Evolutionary conservation across 2,888 invertebrate species (phyloP).

Genomic region (Calliphora vomitoria): DNA sequence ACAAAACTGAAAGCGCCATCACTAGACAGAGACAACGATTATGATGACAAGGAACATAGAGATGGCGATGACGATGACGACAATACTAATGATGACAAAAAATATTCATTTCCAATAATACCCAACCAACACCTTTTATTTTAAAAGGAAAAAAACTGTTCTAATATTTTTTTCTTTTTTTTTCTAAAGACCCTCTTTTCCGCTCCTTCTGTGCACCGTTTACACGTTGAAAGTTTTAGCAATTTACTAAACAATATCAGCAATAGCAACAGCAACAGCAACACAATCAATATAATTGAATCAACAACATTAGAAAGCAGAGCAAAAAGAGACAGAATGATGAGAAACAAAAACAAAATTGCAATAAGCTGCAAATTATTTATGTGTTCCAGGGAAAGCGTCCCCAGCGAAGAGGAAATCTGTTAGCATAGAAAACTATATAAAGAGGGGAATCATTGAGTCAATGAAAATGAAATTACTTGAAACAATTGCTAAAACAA

Average conservation of each 20-base stretch:
- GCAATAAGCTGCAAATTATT: constrained; percentile 55
- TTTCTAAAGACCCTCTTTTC: background rate
- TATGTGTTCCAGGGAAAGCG: constrained; percentile 4
- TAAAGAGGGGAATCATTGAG: constrained; percentile 17
- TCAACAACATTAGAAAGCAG: constrained; percentile 33
- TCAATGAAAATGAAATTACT: constrained; percentile 57
- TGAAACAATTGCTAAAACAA: constrained; percentile 51
- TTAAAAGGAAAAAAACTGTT: background rate
- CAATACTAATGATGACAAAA: background rate
- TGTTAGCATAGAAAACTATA: constrained; percentile 1
- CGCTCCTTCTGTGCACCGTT: too few species aligned
- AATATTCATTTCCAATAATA: constrained; percentile 21
- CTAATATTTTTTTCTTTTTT: background rate
- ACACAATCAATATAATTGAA: constrained; percentile 36
- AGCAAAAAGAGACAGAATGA: background rate
- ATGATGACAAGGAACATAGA: background rate
- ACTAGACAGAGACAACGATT: background rate
- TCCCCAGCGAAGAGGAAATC: background rate
- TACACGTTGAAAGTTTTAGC: background rate
- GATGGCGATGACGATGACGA: background rate
- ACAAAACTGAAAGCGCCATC: background rate
- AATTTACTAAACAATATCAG: constrained; percentile 13
- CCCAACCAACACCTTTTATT: constrained; percentile 10
- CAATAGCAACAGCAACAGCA: background rate
- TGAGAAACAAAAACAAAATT: background rate